Evolutionary conservation across 2,888 invertebrate species (phyloP).

Genomic region (Leucoma salicis): DNA sequence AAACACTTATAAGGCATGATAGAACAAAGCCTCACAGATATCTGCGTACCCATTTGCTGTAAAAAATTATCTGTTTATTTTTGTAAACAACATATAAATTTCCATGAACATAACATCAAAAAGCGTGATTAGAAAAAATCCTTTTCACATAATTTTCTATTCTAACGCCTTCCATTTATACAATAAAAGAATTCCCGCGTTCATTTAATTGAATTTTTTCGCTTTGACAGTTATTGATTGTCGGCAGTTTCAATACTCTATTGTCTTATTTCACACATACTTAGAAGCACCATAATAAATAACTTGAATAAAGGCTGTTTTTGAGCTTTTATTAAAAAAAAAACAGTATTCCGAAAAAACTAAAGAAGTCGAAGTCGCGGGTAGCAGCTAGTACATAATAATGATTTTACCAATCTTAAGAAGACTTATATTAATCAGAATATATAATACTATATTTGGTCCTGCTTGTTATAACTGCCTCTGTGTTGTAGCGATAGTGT

Average conservation of each 20-base stretch:
- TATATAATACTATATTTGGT: too few relatives aligned
- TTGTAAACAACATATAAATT: conserved; percentile 51
- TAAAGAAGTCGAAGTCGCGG: too few relatives aligned
- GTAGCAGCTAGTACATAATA: too few relatives aligned
- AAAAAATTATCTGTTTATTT: conserved; percentile 6
- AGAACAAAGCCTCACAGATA: not conserved
- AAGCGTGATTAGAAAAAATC: conserved; percentile 53
- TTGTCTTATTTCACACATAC: conserved; percentile 70
- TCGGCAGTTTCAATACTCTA: conserved; percentile 62
- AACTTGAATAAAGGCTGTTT: conserved; percentile 64
- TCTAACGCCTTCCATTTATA: conserved; percentile 67
- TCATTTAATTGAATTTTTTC: conserved; percentile 73
- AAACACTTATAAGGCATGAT: not conserved
- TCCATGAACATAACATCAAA: conserved; percentile 58
- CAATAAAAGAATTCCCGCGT: conserved; percentile 61
- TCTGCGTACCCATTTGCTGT: not conserved
- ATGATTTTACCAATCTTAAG: too few relatives aligned
- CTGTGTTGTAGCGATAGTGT: too few relatives aligned
- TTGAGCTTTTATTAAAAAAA: conserved; percentile 51
- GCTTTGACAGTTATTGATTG: conserved; percentile 75
- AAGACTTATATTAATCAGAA: too few relatives aligned
- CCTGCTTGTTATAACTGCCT: too few relatives aligned
- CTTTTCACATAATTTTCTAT: conserved; percentile 70
- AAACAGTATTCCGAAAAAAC: too few relatives aligned
- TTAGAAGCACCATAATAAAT: conserved; percentile 66